phyloP scores from a whole-genome alignment of 2,113 vertebrate species.

The Phrynocephalus versicolor region DNA sequence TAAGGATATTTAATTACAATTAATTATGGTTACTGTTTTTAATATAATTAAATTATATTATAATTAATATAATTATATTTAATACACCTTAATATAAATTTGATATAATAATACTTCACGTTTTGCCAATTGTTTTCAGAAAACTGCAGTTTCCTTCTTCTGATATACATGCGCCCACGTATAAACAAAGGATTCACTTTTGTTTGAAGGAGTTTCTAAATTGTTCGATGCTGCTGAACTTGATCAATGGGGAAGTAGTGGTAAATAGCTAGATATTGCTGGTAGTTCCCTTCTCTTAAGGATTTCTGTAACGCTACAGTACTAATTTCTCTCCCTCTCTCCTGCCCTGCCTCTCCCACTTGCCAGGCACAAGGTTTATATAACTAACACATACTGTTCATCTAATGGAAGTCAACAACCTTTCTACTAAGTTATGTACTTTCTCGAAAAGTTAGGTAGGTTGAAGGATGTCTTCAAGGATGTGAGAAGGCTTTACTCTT shows the following conservation, averaged over 20 bases:
- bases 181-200: background rate
- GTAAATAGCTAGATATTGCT: background rate
- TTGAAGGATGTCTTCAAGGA: conserved; percentile 54
- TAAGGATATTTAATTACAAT: too few species aligned
- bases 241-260: too few species aligned
- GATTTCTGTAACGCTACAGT: background rate
- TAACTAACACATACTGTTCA: background rate
- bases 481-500: conserved; percentile 70
- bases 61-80: too few species aligned
- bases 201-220: background rate
- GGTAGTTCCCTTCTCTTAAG: background rate
- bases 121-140: too few species aligned
- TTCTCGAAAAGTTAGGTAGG: conserved; percentile 43
- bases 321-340: background rate
- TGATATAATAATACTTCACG: too few species aligned
- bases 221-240: background rate
- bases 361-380: background rate
- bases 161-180: too few species aligned
- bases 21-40: too few species aligned
- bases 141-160: too few species aligned
- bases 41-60: too few species aligned
- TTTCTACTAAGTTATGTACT: background rate
- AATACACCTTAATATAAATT: too few species aligned
- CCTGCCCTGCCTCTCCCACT: background rate
- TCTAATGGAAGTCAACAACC: background rate